Percentiles rank a stretch among this genome's conserved stretches.
Conservation (phyloP, 2,113 vertebrate species). For the Phainopepla nitens region DNA sequence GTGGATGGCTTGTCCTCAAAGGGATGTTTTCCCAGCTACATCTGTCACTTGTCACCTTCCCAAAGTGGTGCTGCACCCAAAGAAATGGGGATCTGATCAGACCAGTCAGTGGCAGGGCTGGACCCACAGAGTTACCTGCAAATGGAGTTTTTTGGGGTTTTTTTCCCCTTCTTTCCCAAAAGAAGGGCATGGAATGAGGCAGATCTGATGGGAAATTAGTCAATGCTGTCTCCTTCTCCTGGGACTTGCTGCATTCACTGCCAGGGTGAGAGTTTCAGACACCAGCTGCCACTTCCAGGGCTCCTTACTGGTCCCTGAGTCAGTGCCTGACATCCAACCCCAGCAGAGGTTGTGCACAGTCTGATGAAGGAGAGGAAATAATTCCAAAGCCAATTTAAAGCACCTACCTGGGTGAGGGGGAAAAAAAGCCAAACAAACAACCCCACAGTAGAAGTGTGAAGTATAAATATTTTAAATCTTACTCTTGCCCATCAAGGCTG, state of each 20-base stretch:
- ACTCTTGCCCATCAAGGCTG: background rate
- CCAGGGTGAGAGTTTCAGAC: background rate
- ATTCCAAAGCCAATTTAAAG: background rate
- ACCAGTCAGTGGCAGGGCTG: background rate
- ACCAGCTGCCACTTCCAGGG: background rate
- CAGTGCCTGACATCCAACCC: background rate
- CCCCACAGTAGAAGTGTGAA: background rate
- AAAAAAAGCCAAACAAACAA: background rate
- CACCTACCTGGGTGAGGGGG: background rate
- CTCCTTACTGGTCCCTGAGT: background rate
- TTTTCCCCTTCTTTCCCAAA: background rate
- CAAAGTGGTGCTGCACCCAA: background rate
- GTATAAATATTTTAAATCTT: background rate
- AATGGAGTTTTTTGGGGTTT: background rate
- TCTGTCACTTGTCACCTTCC: background rate
- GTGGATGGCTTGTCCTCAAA: background rate
- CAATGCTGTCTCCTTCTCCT: background rate
- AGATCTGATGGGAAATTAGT: background rate
- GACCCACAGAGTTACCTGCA: background rate
- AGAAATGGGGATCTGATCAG: background rate
- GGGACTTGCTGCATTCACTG: background rate
- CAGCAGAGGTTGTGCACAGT: background rate
- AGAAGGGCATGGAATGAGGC: background rate
- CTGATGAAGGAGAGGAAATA: background rate
- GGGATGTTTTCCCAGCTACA: background rate